Conservation (phyloP, 2,797 vertebrate genomes). For the Jordanella pulchra region DNA sequence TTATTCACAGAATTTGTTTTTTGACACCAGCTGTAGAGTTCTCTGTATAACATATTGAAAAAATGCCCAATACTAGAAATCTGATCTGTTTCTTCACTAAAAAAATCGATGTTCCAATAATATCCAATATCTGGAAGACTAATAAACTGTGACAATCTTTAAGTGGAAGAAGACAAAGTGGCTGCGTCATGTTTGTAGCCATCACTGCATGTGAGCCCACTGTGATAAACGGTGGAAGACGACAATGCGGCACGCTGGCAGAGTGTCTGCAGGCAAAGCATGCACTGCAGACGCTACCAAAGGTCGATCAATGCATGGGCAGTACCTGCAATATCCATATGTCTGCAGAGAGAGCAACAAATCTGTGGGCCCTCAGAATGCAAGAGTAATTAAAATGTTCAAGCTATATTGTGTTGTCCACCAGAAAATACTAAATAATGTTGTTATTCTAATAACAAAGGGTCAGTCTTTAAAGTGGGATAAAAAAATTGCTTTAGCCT, state of each 20-base stretch:
- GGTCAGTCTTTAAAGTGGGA: not conserved
- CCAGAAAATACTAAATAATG: not conserved
- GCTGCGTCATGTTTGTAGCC: conserved; percentile 26
- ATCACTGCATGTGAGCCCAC: conserved; percentile 22
- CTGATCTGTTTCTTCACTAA: not conserved
- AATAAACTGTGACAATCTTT: conserved; percentile 30
- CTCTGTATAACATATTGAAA: not conserved
- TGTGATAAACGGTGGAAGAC: conserved; percentile 34
- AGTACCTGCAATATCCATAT: conserved; percentile 24
- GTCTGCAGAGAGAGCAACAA: conserved; percentile 26
- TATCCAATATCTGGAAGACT: conserved; percentile 10
- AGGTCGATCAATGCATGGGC: conserved; percentile 19
- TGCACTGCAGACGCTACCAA: conserved; percentile 54
- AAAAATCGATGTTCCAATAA: not conserved
- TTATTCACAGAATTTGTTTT: too few relatives aligned
- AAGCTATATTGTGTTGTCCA: conserved; percentile 2
- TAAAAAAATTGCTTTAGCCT: not conserved
- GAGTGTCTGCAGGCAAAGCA: conserved; percentile 44
- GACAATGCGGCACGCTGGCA: conserved; percentile 50
- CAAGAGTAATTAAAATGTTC: conserved; percentile 5
- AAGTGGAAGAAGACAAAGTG: conserved; percentile 16
- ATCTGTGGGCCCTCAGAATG: not conserved
- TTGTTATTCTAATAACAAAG: not conserved
- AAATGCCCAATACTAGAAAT: not conserved
- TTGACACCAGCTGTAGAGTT: not conserved